These are phyloP conservation scores for Mechanitis mazaeus DNA, from an alignment of 2,888 invertebrate genomes.

Conservation along the genomic window DNA sequence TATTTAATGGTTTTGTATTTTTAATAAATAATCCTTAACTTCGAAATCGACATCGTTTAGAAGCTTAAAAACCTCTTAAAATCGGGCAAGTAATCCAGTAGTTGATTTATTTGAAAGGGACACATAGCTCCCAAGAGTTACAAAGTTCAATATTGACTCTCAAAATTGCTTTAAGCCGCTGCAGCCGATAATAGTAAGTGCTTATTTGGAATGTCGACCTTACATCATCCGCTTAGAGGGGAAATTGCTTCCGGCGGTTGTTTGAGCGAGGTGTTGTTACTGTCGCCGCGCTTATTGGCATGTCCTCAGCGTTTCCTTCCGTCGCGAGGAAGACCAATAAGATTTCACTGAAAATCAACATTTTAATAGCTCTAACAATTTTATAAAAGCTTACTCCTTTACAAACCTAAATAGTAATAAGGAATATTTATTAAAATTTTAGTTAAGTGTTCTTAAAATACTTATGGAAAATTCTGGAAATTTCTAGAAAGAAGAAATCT, in stretches of 20 bases:
- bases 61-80: constrained; percentile 31
- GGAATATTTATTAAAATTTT: no score
- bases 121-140: constrained; percentile 62
- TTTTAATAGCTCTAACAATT: constrained; percentile 8
- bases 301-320: constrained; percentile 69
- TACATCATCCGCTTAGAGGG: constrained; percentile 46
- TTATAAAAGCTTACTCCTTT: not conserved
- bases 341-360: constrained; percentile 50
- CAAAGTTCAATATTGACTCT: constrained; percentile 72
- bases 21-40: not conserved
- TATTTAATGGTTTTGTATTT: not conserved
- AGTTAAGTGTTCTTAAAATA: no score
- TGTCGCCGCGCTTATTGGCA: constrained; percentile 66
- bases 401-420: not conserved
- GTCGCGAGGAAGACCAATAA: constrained; percentile 38
- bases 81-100: constrained; percentile 35
- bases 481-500: no score
- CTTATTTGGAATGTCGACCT: constrained; percentile 61
- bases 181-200: constrained; percentile 58
- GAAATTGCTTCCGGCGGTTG: constrained; percentile 51
- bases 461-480: no score
- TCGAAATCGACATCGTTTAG: constrained; percentile 23
- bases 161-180: constrained; percentile 71
- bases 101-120: constrained; percentile 53
- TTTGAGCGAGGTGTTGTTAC: constrained; percentile 60